Evolutionary conservation across 1,140 invertebrate genomes (phyloP), one percentile per base, ranked within the genome.

Genomic region (Scaptomyza montana): DNA sequence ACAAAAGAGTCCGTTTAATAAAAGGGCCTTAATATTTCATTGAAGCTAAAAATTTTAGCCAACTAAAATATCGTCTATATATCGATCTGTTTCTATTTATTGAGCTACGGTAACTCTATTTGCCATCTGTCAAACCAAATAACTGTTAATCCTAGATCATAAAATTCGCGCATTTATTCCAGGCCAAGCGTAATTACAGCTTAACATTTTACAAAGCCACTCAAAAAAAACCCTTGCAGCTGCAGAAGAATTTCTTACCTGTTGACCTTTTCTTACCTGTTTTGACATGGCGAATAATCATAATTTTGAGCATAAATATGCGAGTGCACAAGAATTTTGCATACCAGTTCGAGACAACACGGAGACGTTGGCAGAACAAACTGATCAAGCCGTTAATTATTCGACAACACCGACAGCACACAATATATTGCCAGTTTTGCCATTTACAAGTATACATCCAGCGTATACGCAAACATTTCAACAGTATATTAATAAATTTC

Each of bases 111-210:
- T 61, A 82, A 46, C 74, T 30, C 78, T 59, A 10, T 12, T 13
- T 45, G 43, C 74, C 79, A 81, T 81, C 78, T 81, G 78, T 64
- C 70, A 55, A 77, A 64, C 8, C 19, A 36, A 73, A 64, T 74
- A 72, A 82, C 78, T 50, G 79, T 80, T 80, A 82, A 80, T 64
- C 69, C 69, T 10, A 12, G 51, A 39, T 61, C 75, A 65, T 81
- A 81, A 82, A 80, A 77, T 43, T 43, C 13, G 56, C n/a, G 55
- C 39, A 36, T 51, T 63, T 45, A n/a, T 5, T 16, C 62, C 36
- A 64, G 28, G 28, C 2, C 41, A 9, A n/a, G 2, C 10, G 10
- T 51, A 45, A 19, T 45, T 53, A 13, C 12, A 19, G 36, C 13
- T 45, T 67, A 61, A 51, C 6, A 45, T 43, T 45, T 62, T 36